These are phyloP conservation scores for Eremophila alpestris DNA, from an alignment of 2,797 vertebrate species.

Conservation along the genomic window DNA sequence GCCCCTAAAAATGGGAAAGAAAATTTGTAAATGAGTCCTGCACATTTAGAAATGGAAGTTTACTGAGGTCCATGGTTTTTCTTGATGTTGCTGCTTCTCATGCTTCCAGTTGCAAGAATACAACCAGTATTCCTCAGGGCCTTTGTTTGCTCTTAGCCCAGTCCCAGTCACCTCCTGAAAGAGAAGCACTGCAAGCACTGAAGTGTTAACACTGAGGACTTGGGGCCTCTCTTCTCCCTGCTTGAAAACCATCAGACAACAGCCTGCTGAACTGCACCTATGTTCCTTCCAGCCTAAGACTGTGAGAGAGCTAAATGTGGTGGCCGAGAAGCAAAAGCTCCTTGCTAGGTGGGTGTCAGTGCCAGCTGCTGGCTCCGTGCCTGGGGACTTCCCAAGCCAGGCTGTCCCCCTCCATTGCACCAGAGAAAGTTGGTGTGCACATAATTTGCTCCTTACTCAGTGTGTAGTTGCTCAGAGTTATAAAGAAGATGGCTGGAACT, in stretches of 20 bases:
- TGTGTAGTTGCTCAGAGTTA: neutral
- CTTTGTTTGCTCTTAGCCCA: neutral
- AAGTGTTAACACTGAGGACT: neutral
- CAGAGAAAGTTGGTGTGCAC: neutral
- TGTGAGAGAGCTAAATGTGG: fast-evolving
- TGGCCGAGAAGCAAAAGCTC: neutral
- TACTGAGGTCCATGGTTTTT: neutral
- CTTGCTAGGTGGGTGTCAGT: neutral
- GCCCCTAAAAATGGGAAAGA: neutral
- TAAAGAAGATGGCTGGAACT: neutral
- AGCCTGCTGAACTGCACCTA: neutral
- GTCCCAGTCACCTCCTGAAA: neutral
- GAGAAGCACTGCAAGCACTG: neutral
- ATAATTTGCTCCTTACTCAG: neutral
- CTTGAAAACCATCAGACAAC: neutral
- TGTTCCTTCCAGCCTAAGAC: neutral
- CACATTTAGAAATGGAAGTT: neutral
- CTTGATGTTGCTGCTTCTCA: neutral
- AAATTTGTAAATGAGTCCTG: neutral
- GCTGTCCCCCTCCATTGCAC: neutral
- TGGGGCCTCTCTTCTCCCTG: neutral
- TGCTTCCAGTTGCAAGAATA: neutral
- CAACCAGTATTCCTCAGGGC: neutral
- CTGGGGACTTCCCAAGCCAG: neutral
- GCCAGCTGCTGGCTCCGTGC: fast-evolving